phyloP scores from a whole-genome alignment of 2,888 invertebrate species.

The Ectemnius cavifrons region DNA sequence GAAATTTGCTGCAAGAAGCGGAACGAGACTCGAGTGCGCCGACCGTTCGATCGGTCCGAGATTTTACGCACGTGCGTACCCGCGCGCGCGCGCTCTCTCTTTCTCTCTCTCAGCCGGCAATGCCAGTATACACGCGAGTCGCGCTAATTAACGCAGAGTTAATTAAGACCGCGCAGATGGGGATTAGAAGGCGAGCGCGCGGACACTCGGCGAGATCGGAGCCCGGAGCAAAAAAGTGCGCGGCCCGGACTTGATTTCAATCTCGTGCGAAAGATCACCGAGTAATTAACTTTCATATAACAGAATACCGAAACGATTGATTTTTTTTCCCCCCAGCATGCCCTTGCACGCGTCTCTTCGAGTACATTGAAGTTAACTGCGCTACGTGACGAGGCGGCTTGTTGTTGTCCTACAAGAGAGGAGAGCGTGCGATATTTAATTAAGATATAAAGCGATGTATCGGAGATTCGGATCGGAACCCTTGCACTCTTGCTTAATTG shows the following conservation, averaged over 20 bases:
- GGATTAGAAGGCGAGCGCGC: not conserved
- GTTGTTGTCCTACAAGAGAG: too few species aligned
- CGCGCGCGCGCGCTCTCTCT: not conserved
- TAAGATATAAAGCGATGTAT: conserved; percentile 5
- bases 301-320: too few species aligned
- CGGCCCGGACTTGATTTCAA: too few species aligned
- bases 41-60: conserved; percentile 23
- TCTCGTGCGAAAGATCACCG: too few species aligned
- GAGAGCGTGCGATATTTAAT: conserved; percentile 25
- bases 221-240: conserved; percentile 3
- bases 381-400: too few species aligned
- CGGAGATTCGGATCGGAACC: conserved; percentile 9
- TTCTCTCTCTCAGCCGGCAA: too few species aligned
- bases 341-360: too few species aligned
- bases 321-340: too few species aligned
- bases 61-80: conserved; percentile 38
- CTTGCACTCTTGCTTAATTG: not conserved
- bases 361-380: too few species aligned
- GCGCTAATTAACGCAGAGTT: conserved; percentile 29
- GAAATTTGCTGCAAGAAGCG: conserved; percentile 30
- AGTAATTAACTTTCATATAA: too few species aligned
- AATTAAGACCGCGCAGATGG: conserved; percentile 19
- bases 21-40: not conserved
- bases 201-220: conserved; percentile 2
- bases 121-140: conserved; percentile 8